Base-by-base conservation (phyloP, 2,888 invertebrate genomes). In the Mesorhabditis spiculigera region DNA sequence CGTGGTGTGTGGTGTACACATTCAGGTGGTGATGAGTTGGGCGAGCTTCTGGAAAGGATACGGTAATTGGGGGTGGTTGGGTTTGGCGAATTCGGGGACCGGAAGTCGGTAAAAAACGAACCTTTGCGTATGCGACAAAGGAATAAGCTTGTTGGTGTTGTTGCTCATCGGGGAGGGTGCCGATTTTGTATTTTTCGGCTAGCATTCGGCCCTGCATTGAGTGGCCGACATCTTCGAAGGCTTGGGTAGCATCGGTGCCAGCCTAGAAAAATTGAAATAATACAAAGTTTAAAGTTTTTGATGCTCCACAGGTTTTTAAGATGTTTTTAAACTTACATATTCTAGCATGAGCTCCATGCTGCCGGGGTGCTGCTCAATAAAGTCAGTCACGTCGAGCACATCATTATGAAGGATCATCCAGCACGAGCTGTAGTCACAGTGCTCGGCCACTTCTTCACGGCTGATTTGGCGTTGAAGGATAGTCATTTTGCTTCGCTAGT, bases 171-270 rank as follows among this genome's bases (percentile, higher is more conserved):
- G 73, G 73, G 10, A 78, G 71, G 4, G 62, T 43, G 61, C 78
- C 78, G 45, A 78, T 73, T 64, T 73, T 71, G 70, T 74, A 74
- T 64, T 78, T 71, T 63, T 75, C 72, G 63, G 73, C 69, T 73
- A 74, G 75, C 61, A 75, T 71, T 45, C 79, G 73, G 43, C 81
- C 81, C 45, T 72, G 69, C 72, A 76, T 73, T 13, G 77, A 75
- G 71, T 82, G 82, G n/a, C 82, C 82, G 28, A 80, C 79, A 5
- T 74, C 74, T 73, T 82, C 81, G 73, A 82, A 82, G 45, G 78
- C 79, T 50, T 78, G 74, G 16, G 82, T 82, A 41, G 81, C 82
- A 71, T 82, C 82, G 45, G 75, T 67, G 67, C 82, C 82, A 67
- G 76, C 75, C 82, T 82, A 75, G 68, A 82, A 79, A 67, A 8